Conservation (phyloP, 2,797 vertebrate genomes). For the Sebastes minor region DNA sequence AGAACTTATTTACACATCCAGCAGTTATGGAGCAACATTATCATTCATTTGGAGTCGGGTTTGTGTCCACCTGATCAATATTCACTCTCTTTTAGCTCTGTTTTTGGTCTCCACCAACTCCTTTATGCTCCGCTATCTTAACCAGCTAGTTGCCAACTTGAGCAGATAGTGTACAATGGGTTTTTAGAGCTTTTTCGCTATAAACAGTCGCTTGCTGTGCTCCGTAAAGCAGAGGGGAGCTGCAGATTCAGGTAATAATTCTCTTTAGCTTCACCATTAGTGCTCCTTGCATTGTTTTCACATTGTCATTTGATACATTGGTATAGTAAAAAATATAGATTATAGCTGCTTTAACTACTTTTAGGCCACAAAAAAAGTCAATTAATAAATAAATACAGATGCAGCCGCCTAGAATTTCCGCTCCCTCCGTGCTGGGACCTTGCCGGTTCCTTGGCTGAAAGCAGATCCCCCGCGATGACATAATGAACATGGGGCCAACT, state of each 20-base stretch:
- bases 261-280: background rate
- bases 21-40: background rate
- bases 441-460: too few relatives aligned
- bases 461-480: too few relatives aligned
- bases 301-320: background rate
- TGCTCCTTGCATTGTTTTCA: background rate
- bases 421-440: too few relatives aligned
- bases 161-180: background rate
- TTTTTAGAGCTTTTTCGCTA: background rate
- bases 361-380: background rate
- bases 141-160: background rate
- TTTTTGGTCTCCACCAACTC: background rate
- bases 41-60: background rate
- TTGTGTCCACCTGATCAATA: background rate
- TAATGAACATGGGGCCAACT: too few relatives aligned
- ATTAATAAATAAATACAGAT: too few relatives aligned
- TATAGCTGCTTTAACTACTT: background rate
- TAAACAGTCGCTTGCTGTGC: background rate
- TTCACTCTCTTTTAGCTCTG: background rate
- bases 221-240: background rate
- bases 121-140: background rate
- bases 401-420: too few relatives aligned
- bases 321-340: background rate
- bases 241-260: background rate
- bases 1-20: background rate